Base-by-base conservation (phyloP, 2,113 vertebrate genomes). In the Polypterus bichir region DNA sequence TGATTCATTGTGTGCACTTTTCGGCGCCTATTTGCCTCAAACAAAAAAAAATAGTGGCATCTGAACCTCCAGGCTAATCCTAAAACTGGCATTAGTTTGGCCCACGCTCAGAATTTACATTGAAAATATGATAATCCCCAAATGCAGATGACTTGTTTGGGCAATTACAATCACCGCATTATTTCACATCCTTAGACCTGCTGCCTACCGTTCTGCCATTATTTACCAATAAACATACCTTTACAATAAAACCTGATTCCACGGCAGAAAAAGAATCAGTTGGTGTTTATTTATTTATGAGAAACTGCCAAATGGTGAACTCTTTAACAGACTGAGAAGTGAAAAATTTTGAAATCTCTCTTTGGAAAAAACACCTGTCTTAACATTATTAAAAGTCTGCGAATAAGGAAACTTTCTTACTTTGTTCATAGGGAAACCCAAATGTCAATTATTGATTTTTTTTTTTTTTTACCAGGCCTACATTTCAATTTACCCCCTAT, bases 71-170 rank as follows among this genome's bases (percentile, higher is more conserved):
- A 71, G 67, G 71, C 65, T 66, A 64, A 27, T 63, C 63, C 54
- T 44, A 3, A 2, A 9, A 57, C 62, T 70, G 67, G 71, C 71
- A 63, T 69, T 10, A 72, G 68, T 51, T 66, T 77, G 72, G 71
- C 70, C 67, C 66, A 57, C 57, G 53, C 63, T 80, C 76, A 77
- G 67, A 74, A 79, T 69, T 64, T 67, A 69, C 53, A 70, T 4
- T 2, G 49, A 55, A 68, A 68, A 66, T 55, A 65, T 46, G 60
- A 73, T 53, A 63, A 61, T 60, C 7, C 3, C 4, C 6, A 58
- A 54, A 47, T 3, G 3, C 7, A 48, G 4, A 0, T 57, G 44
- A 53, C 45, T 46, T 64, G 45, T 52, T 61, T 5, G 54, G 8
- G 11, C 60, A 64, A 59, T 65, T 52, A 73, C 65, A 72, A 68